phyloP scores from a whole-genome alignment of 2,113 vertebrate species.

The Mugil cephalus region DNA sequence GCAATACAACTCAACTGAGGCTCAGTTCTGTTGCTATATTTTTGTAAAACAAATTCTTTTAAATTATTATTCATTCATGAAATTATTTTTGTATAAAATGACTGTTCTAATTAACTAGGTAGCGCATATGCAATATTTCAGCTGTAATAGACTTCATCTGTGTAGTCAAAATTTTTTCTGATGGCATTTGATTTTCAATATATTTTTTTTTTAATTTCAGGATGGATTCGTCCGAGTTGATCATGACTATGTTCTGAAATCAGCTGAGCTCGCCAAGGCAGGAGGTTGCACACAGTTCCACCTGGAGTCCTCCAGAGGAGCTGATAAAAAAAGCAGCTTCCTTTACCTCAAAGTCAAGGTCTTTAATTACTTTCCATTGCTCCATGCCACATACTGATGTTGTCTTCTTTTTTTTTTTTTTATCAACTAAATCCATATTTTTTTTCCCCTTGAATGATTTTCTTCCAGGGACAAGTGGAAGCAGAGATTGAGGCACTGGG shows the following conservation, averaged over 20 bases:
- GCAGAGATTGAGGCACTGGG: slow-evolving; percentile 80
- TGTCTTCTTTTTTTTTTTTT: background rate
- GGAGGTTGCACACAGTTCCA: slow-evolving; percentile 93
- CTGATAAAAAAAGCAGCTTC: slow-evolving; percentile 87
- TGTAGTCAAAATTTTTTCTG: too few species aligned
- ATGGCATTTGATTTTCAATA: too few species aligned
- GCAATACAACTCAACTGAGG: too few species aligned
- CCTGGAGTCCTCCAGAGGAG: slow-evolving; percentile 90
- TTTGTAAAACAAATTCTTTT: too few species aligned
- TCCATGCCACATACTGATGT: background rate
- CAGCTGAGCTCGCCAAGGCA: slow-evolving; percentile 90
- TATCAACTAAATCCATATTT: background rate
- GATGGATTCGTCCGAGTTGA: slow-evolving; percentile 93
- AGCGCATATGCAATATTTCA: too few species aligned
- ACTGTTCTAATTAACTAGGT: too few species aligned
- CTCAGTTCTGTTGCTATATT: too few species aligned
- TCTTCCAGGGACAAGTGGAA: slow-evolving; percentile 90
- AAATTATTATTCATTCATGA: too few species aligned
- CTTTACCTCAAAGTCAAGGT: slow-evolving; percentile 95
- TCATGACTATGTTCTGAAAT: slow-evolving; percentile 92
- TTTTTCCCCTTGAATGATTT: slow-evolving; percentile 3
- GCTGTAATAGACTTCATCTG: too few species aligned
- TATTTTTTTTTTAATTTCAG: slow-evolving; percentile 71
- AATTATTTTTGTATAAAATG: too few species aligned
- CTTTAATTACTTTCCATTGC: background rate